Base-by-base conservation (phyloP, 2,888 invertebrate species). In the Drosophila monieri region DNA sequence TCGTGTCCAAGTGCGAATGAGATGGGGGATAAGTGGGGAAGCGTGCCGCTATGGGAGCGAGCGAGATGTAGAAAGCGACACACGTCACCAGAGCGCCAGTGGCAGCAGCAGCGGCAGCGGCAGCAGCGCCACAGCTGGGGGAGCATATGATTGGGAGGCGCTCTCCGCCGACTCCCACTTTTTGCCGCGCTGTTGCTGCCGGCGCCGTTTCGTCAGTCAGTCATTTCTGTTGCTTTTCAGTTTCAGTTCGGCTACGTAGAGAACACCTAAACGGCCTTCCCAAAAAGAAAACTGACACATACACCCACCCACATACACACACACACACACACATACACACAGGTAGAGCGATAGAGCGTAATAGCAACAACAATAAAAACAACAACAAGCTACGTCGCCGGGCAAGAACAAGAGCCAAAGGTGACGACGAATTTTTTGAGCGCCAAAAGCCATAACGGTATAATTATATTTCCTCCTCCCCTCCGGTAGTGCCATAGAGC, bases 201-300 rank as follows among this genome's bases (percentile, higher is more conserved):
- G 58, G 25, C 18, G 41, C 21, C 49, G 57, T 49, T 27, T 52
- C 39, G 64, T 32, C 67, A 85, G 78, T 79, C 84, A 81, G 78
- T 85, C 85, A 59, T 77, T 74, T 72, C 80, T 77, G 76, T 83
- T 81, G 83, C 83, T 76, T 79, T 78, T 84, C 80, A 79, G 78
- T 85, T 83, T 83, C 69, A 80, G 78, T 78, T 80, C 66, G 69
- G 61, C 84, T 83, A 78, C 78, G 78, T 84, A 61, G 61, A 61
- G 60, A 61, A 60, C 60, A 61, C 39, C 39, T 41, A 41, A 60
- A 47, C 60, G 60, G 60, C 60, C 61, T 61, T 61, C 61, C 61
- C 30, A 61, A 61, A 60, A 44, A 54, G 27, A 53, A 6, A 37
- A 37, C n/a, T 12, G 14, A 37, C 6, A 58, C 32, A 59, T 25